These are phyloP conservation scores for Andrena dorsata DNA, from an alignment of 2,888 invertebrate species.

Conservation along the genomic window DNA sequence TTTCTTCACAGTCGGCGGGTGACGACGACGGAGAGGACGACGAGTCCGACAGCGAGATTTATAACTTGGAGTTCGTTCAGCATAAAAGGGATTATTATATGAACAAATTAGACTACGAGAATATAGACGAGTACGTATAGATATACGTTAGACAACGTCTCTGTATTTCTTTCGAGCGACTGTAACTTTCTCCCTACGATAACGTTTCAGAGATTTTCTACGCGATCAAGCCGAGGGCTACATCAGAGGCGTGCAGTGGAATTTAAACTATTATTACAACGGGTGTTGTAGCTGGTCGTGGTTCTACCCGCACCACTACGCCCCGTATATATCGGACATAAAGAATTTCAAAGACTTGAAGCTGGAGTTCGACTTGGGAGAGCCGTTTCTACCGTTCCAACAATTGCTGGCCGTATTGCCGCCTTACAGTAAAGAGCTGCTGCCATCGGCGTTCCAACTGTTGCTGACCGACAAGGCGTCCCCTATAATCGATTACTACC, in stretches of 20 bases:
- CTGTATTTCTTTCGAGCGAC: conserved; percentile 4
- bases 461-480: conserved; percentile 92
- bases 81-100: conserved; percentile 97
- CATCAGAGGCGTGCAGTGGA: conserved; percentile 98
- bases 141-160: too few species aligned
- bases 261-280: conserved; percentile 97
- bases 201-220: conserved; percentile 89
- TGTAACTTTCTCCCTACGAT: conserved; percentile 43
- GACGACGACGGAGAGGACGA: conserved; percentile 77
- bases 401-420: conserved; percentile 96
- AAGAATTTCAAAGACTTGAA: conserved; percentile 91
- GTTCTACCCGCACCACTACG: conserved; percentile 99
- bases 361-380: conserved; percentile 93
- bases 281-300: conserved; percentile 99
- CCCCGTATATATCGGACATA: conserved; percentile 98
- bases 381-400: conserved; percentile 96
- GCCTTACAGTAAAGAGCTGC: conserved; percentile 91
- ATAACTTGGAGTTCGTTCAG: conserved; percentile 91
- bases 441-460: conserved; percentile 92
- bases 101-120: conserved; percentile 93
- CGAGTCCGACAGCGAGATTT: conserved; percentile 80
- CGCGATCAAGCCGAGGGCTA: conserved; percentile 94
- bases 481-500: conserved; percentile 96
- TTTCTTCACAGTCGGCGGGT: conserved; percentile 65
- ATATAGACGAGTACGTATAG: conserved; percentile 90